Conservation (phyloP, 2,113 vertebrate genomes). For the Prunella himalayana region DNA sequence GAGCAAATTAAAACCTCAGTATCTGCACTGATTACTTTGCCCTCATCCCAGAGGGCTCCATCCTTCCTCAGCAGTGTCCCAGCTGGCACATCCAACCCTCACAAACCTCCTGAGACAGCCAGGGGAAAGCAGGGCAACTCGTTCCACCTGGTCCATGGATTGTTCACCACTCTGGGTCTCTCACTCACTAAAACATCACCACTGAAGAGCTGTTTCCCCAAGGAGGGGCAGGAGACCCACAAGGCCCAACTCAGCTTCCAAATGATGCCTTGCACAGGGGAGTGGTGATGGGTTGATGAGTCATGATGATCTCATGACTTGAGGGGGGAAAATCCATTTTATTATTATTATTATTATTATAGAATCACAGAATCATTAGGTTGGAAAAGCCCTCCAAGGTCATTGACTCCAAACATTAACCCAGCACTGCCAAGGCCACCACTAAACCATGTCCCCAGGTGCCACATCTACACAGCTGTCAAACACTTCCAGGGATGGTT, state of each 20-base stretch:
- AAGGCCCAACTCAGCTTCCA: not conserved
- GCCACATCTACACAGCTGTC: not conserved
- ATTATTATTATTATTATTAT: not conserved
- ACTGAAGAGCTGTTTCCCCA: fast-evolving
- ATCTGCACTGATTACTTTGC: not conserved
- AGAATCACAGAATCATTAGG: not conserved
- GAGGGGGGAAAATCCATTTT: not conserved
- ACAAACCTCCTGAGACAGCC: not conserved
- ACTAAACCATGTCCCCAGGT: not conserved
- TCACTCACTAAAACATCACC: not conserved
- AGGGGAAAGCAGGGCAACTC: not conserved
- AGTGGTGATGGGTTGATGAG: not conserved
- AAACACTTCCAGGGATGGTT: not conserved
- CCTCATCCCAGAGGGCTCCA: not conserved
- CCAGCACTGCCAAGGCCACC: not conserved
- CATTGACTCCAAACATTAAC: not conserved
- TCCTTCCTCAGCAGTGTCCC: not conserved
- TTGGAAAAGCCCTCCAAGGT: not conserved
- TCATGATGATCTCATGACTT: not conserved
- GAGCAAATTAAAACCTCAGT: not conserved
- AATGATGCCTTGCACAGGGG: not conserved
- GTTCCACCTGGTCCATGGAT: fast-evolving
- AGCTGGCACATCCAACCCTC: not conserved
- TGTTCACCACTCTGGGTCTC: not conserved
- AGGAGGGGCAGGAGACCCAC: not conserved